Percentiles rank a stretch among this genome's conserved stretches.
These are phyloP conservation scores for Lucinisca nassula DNA, from an alignment of 2,888 invertebrate genomes.

Conservation along the genomic window DNA sequence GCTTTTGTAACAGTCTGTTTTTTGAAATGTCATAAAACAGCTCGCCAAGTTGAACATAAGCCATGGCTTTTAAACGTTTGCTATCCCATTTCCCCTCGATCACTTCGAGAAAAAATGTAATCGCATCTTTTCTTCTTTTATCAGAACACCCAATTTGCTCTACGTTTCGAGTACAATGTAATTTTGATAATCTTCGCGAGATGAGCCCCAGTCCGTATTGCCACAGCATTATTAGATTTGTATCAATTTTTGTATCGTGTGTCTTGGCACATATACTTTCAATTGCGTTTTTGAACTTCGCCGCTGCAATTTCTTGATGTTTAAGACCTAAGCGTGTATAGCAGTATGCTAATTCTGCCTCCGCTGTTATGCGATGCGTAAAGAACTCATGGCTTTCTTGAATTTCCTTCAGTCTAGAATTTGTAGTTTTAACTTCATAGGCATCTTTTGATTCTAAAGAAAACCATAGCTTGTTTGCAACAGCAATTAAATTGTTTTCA, in stretches of 20 bases:
- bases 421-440: not conserved
- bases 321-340: not conserved
- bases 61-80: not conserved
- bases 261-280: not conserved
- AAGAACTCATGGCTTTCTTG: not conserved
- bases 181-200: not conserved
- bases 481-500: not conserved
- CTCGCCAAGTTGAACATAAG: not conserved
- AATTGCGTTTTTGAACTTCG: not conserved
- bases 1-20: not conserved
- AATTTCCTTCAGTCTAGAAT: not conserved
- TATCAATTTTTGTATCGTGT: not conserved
- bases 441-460: not conserved
- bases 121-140: not conserved
- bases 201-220: not conserved
- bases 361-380: not conserved
- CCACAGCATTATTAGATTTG: not conserved
- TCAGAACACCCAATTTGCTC: not conserved
- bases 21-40: not conserved
- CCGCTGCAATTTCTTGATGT: not conserved
- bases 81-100: not conserved
- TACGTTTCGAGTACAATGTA: not conserved
- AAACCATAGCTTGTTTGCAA: not conserved
- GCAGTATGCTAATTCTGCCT: not conserved
- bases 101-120: not conserved